phyloP scores from a whole-genome alignment of 1,140 invertebrate species.

The Littorina saxatilis region DNA sequence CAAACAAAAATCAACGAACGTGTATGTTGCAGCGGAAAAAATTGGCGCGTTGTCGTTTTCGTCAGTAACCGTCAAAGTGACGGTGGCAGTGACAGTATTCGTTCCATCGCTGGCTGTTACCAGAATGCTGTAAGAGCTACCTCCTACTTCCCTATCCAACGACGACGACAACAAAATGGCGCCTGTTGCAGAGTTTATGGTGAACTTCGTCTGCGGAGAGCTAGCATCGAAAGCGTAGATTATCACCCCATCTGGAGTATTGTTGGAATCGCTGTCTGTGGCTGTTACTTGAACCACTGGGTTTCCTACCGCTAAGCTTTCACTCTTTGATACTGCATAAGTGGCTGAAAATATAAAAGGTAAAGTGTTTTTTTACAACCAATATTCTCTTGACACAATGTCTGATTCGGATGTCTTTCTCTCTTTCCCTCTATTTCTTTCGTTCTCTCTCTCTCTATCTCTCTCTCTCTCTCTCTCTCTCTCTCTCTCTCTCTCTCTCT shows the following conservation, averaged over 20 bases:
- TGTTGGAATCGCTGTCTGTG: constrained; percentile 51
- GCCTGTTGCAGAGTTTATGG: constrained; percentile 49
- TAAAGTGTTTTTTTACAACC: too few species aligned
- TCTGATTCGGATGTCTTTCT: not conserved
- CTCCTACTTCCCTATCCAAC: constrained; percentile 57
- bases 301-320: constrained; percentile 47
- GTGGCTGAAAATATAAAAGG: constrained; percentile 44
- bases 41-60: constrained; percentile 59
- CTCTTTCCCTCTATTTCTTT: too few species aligned
- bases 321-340: constrained; percentile 47
- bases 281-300: constrained; percentile 53
- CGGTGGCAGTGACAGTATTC: constrained; percentile 47
- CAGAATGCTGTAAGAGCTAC: constrained; percentile 43
- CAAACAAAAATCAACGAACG: too few species aligned
- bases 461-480: constrained; percentile 31
- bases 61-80: constrained; percentile 55
- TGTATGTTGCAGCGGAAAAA: constrained; percentile 49
- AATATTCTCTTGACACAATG: not conserved
- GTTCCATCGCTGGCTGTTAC: constrained; percentile 56
- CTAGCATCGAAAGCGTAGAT: constrained; percentile 53
- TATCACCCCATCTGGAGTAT: constrained; percentile 51
- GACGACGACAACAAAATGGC: constrained; percentile 35
- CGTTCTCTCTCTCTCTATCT: too few species aligned
- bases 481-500: constrained; percentile 14
- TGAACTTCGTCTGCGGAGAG: constrained; percentile 38